Evolutionary conservation across 2,888 invertebrate species (phyloP), one percentile per base, ranked within the genome.

Genomic region (Drosophila lutescens): DNA sequence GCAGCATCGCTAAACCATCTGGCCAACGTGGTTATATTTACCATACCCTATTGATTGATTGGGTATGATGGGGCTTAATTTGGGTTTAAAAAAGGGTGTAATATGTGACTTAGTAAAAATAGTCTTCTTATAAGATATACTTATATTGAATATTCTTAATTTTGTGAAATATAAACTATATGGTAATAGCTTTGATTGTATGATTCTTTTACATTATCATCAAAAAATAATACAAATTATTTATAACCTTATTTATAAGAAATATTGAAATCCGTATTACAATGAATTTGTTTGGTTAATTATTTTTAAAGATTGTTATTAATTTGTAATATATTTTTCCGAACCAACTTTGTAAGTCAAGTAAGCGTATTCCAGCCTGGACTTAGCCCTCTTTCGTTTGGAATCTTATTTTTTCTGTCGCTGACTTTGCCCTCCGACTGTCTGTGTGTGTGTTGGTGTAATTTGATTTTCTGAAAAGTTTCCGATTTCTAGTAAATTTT

Each of bases 381-480:
- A 8, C 30, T n/a, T 38, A 32, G 3, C 10, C n/a, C 23, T 9
- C 34, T 13, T 20, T 26, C 4, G 7, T 51, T 54, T 51, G 43
- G 26, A 46, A 55, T 65, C 47, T 55, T 51, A 43, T 43, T 62
- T 72, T 70, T 71, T 53, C 53, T 77, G 73, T 56, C 71, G 47
- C 73, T 67, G 67, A 70, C 66, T 74, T 67, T 79, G 74, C 77
- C 49, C 68, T 46, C 70, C 43, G 67, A 40, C 62, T 62, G 62
- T 49, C 62, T 62, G 65, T 46, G 44, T 46, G 44, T 67, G 46
- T 68, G 51, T 68, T 61, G 63, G 74, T 88, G 89, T 86, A 86
- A 86, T 86, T 88, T 86, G 85, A 86, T 86, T 86, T 86, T 84
- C 78, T 88, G 74, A 84, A 85, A 88, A 88, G 85, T 86, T 86